A percentile compares a stretch with the other conserved stretches of the same genome.
These are phyloP conservation scores for Clostera curtula DNA, from an alignment of 2,888 invertebrate species.

Conservation along the genomic window DNA sequence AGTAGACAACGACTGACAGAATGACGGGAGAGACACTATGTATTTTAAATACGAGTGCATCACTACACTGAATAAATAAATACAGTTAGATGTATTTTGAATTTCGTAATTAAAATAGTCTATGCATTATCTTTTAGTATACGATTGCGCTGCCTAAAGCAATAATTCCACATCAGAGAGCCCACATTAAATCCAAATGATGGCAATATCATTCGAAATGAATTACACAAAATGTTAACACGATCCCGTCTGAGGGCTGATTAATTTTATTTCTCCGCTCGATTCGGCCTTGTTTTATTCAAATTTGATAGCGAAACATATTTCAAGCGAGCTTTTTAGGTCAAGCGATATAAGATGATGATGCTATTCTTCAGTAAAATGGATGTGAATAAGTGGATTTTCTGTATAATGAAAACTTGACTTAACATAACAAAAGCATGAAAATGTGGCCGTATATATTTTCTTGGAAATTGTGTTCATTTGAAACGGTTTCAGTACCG, in stretches of 20 bases:
- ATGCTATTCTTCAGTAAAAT: slow-evolving; percentile 21
- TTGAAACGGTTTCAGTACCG: neutral
- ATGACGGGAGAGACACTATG: too few species aligned
- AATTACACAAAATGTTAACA: slow-evolving; percentile 34
- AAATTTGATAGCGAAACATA: slow-evolving; percentile 56
- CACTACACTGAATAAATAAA: too few species aligned
- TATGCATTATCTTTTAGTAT: too few species aligned
- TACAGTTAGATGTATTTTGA: too few species aligned
- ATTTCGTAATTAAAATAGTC: too few species aligned
- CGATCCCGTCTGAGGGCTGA: slow-evolving; percentile 29
- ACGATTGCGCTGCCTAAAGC: too few species aligned
- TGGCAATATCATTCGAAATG: slow-evolving; percentile 25
- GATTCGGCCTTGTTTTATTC: slow-evolving; percentile 31
- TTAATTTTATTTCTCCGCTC: slow-evolving; percentile 36
- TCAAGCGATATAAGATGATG: slow-evolving; percentile 26
- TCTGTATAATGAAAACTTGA: slow-evolving; percentile 20
- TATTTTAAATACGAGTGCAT: too few species aligned
- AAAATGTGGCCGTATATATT: slow-evolving; percentile 2
- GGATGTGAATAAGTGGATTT: slow-evolving; percentile 24
- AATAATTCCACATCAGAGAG: too few species aligned
- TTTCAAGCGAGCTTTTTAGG: slow-evolving; percentile 49
- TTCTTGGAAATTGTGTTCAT: too few species aligned
- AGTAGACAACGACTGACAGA: too few species aligned
- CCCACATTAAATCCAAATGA: neutral
- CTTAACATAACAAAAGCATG: slow-evolving; percentile 22